Evolutionary conservation across 2,888 invertebrate species (phyloP).

Genomic region (Noctuana brunneofusca): DNA sequence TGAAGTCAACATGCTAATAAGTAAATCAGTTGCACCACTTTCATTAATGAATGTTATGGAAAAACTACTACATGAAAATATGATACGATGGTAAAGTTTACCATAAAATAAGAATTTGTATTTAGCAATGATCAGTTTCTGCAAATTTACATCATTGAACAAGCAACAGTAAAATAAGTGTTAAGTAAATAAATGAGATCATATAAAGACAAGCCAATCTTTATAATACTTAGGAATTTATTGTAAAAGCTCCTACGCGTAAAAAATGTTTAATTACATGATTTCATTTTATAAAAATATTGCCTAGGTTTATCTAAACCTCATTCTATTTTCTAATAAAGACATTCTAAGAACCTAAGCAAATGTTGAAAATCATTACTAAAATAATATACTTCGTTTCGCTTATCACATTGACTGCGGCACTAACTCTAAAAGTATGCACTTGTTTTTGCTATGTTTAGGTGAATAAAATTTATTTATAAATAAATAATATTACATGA

Average conservation of each 20-base stretch:
- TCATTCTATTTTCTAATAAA: not conserved
- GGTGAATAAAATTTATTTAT: too few species aligned
- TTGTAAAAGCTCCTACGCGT: not conserved
- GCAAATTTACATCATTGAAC: not conserved
- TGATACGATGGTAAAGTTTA: not conserved
- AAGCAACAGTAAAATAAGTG: not conserved
- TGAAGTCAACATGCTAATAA: constrained; percentile 4
- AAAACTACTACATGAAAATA: not conserved
- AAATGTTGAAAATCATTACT: too few species aligned
- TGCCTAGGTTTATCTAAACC: not conserved
- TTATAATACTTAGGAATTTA: not conserved
- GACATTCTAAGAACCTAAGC: too few species aligned
- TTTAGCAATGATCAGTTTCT: not conserved
- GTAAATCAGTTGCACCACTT: not conserved
- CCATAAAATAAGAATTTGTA: not conserved
- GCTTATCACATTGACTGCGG: too few species aligned
- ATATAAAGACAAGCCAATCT: not conserved
- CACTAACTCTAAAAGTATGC: too few species aligned
- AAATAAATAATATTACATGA: too few species aligned
- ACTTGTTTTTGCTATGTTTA: too few species aligned
- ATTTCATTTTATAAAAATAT: constrained; percentile 2
- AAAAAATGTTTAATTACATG: not conserved
- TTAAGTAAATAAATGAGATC: not conserved
- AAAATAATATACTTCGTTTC: too few species aligned
- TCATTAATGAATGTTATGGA: not conserved